These are phyloP conservation scores for Rhynchotus rufescens DNA, from an alignment of 2,797 vertebrate genomes.

Conservation along the genomic window DNA sequence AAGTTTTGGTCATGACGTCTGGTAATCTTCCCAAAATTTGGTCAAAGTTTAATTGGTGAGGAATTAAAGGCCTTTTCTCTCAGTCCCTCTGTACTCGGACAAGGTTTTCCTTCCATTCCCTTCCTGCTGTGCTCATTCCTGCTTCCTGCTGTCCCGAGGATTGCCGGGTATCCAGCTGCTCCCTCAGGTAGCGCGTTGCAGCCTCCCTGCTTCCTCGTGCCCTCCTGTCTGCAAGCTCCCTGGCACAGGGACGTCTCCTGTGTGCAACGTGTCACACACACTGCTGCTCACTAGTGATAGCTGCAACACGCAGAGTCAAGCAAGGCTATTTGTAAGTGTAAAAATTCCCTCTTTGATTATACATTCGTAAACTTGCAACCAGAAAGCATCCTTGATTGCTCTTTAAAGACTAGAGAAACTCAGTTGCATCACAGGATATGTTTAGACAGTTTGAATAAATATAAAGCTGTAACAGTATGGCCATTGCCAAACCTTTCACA, in stretches of 20 bases:
- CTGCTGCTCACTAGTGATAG: neutral
- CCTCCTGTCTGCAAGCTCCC: neutral
- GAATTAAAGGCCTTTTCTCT: neutral
- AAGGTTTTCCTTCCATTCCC: neutral
- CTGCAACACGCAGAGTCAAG: neutral
- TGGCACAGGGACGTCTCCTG: neutral
- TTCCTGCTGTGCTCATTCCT: neutral
- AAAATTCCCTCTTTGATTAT: neutral
- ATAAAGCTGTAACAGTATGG: neutral
- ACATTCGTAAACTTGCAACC: neutral
- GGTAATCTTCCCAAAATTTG: neutral
- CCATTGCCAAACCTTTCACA: neutral
- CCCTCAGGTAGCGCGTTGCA: neutral
- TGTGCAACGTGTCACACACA: neutral
- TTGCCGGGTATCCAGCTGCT: neutral
- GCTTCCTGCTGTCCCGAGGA: neutral
- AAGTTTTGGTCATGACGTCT: neutral
- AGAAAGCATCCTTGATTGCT: neutral
- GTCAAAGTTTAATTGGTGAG: neutral
- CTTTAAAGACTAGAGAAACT: neutral
- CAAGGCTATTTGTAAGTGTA: neutral
- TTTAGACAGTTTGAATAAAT: neutral
- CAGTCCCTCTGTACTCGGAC: neutral
- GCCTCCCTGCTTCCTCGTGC: neutral
- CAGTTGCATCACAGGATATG: neutral